Conservation (phyloP, 2,797 vertebrate species). For the Morelia viridis region DNA sequence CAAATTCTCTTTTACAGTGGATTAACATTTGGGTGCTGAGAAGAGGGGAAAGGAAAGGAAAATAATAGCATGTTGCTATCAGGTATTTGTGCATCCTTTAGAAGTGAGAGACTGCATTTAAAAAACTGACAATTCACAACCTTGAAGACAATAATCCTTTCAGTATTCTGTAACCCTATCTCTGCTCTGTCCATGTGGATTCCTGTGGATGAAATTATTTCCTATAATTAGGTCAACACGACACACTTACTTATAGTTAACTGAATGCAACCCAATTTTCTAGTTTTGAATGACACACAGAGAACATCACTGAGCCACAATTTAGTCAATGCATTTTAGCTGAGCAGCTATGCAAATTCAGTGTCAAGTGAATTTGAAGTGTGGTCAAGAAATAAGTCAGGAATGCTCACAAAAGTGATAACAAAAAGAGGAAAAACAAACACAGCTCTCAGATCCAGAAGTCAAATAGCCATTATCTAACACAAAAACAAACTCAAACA, state of each 20-base stretch:
- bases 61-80: background rate
- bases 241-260: background rate
- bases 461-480: background rate
- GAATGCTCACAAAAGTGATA: background rate
- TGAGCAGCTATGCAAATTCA: background rate
- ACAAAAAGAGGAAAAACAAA: background rate
- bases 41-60: background rate
- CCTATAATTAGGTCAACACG: background rate
- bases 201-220: background rate
- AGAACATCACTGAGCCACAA: background rate
- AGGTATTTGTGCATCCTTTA: background rate
- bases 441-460: background rate
- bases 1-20: background rate
- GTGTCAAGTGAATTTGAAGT: background rate
- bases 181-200: background rate
- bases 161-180: background rate
- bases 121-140: background rate
- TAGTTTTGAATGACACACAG: background rate
- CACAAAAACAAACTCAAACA: background rate
- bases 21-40: background rate
- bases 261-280: background rate
- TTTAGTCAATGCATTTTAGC: background rate
- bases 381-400: background rate
- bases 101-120: background rate
- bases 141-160: background rate